Evolutionary conservation across 2,888 invertebrate genomes (phyloP).

Genomic region (Artemia sinica): DNA sequence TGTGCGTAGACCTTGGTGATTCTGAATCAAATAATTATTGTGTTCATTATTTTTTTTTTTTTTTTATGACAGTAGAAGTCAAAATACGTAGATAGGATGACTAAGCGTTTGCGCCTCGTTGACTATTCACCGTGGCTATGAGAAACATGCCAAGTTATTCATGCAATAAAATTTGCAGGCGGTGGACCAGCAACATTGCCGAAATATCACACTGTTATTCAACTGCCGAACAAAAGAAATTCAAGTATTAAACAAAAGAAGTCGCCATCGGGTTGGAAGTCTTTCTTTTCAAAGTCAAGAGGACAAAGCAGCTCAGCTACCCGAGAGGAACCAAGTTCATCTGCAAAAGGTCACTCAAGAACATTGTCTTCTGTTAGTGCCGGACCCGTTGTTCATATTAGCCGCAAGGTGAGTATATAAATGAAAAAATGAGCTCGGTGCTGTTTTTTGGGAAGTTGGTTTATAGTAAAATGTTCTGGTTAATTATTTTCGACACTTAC

Average conservation of each 20-base stretch:
- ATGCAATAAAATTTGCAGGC: slow-evolving; percentile 31
- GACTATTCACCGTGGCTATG: slow-evolving; percentile 18
- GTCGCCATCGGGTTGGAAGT: slow-evolving; percentile 50
- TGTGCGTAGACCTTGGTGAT: too few relatives aligned
- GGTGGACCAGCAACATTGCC: slow-evolving; percentile 56
- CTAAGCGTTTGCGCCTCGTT: too few relatives aligned
- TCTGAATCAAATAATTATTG: too few relatives aligned
- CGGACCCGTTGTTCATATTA: slow-evolving; percentile 18
- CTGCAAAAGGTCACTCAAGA: slow-evolving; percentile 18
- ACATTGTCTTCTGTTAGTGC: slow-evolving; percentile 20
- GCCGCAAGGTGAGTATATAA: slow-evolving; percentile 3
- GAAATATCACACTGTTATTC: slow-evolving; percentile 80
- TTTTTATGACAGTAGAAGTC: too few relatives aligned
- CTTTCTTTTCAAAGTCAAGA: slow-evolving; percentile 43
- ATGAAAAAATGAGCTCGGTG: too few relatives aligned
- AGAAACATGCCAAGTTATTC: neutral
- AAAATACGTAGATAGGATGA: neutral
- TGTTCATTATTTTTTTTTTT: too few relatives aligned
- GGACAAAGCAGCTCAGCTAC: slow-evolving; percentile 25
- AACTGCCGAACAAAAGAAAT: slow-evolving; percentile 44
- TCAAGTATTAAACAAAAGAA: slow-evolving; percentile 30
- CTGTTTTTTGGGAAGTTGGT: too few relatives aligned
- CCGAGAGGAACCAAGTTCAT: neutral
- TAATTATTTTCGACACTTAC: too few relatives aligned
- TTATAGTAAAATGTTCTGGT: too few relatives aligned